Conservation (phyloP, 2,797 vertebrate genomes). For the Acestrorhynchus altus region DNA sequence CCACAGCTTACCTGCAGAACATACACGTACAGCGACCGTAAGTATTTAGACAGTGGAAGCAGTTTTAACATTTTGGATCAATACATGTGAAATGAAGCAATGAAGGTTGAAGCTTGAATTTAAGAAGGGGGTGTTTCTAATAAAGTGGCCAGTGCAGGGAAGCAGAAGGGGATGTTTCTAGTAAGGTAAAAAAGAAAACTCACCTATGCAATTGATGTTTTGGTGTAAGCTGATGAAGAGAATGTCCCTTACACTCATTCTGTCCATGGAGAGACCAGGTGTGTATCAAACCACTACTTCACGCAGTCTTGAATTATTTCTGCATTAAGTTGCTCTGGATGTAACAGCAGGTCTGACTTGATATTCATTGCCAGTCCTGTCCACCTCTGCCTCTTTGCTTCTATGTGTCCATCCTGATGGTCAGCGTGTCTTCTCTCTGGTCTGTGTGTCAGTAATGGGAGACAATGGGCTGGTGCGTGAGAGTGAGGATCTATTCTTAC, state of each 20-base stretch:
- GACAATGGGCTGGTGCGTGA: neutral
- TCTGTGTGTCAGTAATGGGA: neutral
- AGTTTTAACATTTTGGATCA: no score
- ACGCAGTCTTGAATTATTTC: constrained; percentile 62
- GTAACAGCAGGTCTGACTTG: constrained; percentile 69
- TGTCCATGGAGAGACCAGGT: constrained; percentile 71
- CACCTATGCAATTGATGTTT: constrained; percentile 88
- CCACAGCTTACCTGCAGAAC: constrained; percentile 88
- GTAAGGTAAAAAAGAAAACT: constrained; percentile 65
- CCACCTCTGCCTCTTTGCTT: neutral
- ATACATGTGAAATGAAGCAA: no score
- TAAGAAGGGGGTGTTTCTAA: no score
- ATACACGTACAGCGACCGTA: no score
- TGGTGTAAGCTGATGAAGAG: constrained; percentile 86
- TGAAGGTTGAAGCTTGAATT: no score
- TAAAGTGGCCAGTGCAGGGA: neutral
- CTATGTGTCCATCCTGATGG: neutral
- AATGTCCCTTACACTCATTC: constrained; percentile 63
- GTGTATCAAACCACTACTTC: constrained; percentile 21
- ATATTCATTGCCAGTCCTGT: neutral
- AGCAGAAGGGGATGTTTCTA: neutral
- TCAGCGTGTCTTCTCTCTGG: no score
- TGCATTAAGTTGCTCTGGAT: no score
- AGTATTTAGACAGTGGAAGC: neutral
- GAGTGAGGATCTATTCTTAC: constrained; percentile 29